Evolutionary conservation across 2,113 vertebrate genomes (phyloP).

Genomic region (Trogon surrucura): DNA sequence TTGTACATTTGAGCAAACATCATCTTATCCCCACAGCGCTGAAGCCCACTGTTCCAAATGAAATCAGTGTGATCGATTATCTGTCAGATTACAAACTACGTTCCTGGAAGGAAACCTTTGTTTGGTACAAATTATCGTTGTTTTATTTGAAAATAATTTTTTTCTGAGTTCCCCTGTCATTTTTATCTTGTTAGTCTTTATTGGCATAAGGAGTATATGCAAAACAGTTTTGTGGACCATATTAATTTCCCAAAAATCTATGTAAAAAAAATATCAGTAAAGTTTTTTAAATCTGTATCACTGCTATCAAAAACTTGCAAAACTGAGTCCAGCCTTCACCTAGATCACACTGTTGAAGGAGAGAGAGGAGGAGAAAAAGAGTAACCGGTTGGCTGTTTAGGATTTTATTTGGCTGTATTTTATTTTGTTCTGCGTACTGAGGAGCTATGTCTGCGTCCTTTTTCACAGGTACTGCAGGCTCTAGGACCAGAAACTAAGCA

Average conservation of each 20-base stretch:
- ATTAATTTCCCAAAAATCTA: background rate
- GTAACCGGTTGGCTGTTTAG: background rate
- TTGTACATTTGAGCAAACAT: background rate
- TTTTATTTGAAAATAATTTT: background rate
- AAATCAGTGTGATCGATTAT: background rate
- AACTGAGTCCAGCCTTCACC: background rate
- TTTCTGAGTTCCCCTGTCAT: background rate
- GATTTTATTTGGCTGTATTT: background rate
- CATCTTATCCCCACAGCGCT: background rate
- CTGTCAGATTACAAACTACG: background rate
- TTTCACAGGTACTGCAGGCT: background rate
- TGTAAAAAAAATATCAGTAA: background rate
- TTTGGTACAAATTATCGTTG: background rate
- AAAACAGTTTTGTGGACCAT: background rate
- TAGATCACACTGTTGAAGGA: background rate
- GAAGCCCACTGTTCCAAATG: background rate
- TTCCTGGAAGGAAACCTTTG: background rate
- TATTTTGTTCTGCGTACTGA: background rate
- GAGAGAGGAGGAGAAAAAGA: background rate
- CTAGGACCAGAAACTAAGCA: background rate
- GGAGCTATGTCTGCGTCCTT: background rate
- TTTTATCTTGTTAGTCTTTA: background rate
- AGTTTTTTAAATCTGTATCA: background rate
- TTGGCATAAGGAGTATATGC: background rate
- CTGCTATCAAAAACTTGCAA: background rate